phyloP scores from a whole-genome alignment of 2,113 vertebrate genomes.

The Grammomys surdaster region DNA sequence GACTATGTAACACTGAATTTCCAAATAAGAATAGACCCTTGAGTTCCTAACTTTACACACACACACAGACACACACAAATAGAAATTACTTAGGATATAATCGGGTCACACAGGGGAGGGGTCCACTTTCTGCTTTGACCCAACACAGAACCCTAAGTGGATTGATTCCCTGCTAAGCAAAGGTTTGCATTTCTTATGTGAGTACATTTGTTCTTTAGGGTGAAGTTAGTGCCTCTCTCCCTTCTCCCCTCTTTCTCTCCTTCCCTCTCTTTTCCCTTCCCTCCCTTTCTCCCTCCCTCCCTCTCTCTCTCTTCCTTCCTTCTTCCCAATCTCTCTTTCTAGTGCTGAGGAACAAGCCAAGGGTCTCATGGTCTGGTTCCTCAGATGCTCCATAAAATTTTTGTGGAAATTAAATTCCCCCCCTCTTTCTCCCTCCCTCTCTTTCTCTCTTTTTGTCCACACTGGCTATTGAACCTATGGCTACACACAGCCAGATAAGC shows the following conservation, averaged over 20 bases:
- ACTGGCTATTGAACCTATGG: neutral
- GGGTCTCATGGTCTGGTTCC: neutral
- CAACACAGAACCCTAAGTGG: neutral
- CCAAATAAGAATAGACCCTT: neutral
- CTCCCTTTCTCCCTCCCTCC: rapidly evolving
- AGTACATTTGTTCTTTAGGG: neutral
- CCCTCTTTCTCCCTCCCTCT: neutral
- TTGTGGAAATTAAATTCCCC: neutral
- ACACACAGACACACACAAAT: neutral
- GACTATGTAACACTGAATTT: neutral
- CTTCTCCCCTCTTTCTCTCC: neutral
- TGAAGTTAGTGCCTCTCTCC: neutral
- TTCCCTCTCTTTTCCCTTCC: rapidly evolving
- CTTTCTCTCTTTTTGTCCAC: neutral
- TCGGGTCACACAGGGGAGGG: neutral
- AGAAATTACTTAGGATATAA: neutral
- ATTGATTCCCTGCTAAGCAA: neutral
- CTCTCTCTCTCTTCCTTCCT: neutral
- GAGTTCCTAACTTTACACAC: neutral
- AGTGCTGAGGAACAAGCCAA: neutral
- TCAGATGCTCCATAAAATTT: neutral
- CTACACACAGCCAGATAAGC: neutral
- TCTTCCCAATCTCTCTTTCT: neutral
- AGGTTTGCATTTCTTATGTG: neutral
- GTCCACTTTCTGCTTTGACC: neutral